Conservation (phyloP, 2,888 invertebrate species). For the Metalampra italica region DNA sequence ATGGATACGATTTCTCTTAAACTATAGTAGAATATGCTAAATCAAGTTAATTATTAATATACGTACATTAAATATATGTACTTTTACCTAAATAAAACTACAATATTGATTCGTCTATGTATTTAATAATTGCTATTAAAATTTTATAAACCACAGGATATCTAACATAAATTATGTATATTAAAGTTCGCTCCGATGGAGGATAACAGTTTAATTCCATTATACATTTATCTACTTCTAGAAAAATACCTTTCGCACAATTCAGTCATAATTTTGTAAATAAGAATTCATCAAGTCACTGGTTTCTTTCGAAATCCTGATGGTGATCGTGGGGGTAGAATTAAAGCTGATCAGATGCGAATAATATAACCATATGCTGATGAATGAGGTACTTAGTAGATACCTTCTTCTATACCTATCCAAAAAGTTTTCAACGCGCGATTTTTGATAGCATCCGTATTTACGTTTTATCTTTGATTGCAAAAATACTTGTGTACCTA, state of each 20-base stretch:
- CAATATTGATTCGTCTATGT: constrained; percentile 26
- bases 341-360: no score
- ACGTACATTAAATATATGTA: no score
- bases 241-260: constrained; percentile 66
- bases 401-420: no score
- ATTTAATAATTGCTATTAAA: constrained; percentile 14
- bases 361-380: no score
- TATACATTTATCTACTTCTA: constrained; percentile 28
- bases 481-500: no score
- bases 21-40: no score
- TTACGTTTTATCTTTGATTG: no score
- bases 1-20: no score
- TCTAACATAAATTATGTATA: constrained; percentile 18
- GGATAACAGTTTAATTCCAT: constrained; percentile 44
- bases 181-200: constrained; percentile 49
- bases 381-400: not conserved
- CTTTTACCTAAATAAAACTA: constrained; percentile 2
- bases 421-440: no score
- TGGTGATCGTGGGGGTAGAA: not conserved
- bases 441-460: no score
- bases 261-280: constrained; percentile 43
- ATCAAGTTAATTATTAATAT: no score
- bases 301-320: not conserved
- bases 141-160: constrained; percentile 15
- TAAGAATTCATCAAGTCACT: constrained; percentile 9